Evolutionary conservation across 1,140 invertebrate genomes (phyloP), one percentile per base, ranked within the genome.

Genomic region (Battus philenor): DNA sequence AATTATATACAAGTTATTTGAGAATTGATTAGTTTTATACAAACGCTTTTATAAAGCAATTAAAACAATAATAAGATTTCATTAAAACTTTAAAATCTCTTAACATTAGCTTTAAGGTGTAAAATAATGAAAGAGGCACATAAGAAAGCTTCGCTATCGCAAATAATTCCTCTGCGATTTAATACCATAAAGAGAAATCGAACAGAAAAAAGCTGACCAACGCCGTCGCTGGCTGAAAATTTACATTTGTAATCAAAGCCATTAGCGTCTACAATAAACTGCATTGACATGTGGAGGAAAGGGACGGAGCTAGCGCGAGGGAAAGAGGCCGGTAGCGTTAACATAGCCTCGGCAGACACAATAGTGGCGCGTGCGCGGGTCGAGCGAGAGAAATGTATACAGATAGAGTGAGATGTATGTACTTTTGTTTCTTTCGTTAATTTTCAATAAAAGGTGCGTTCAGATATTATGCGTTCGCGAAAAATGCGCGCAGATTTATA

Each of bases 181-280:
- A 81, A 84, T 78, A 72, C 76, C 74, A 71, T 80, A 82, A 65
- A 73, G 63, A 81, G 70, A 73, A 68, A 75, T 68, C 65, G 66
- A 70, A 69, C 44, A 74, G 67, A 83, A 81, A 81, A 82, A 79
- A 71, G 58, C 70, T 70, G 59, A 70, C 80, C 78, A 80, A 84
- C 78, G 78, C 72, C 66, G 72, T 69, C 68, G 75, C 75, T 57
- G 68, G 75, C 69, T 75, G 69, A 81, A 85, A 85, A 85, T 85
- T 85, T 85, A 85, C 80, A 85, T 85, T 85, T 79, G 76, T 85
- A 82, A 85, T 85, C 71, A 79, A 66, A 75, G 57, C 75, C 78
- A 85, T 85, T 85, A 81, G 75, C 66, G 78, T 84, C 74, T 59
- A 80, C 76, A 84, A 84, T 84, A 82, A 82, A 82, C 59, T 82